Percentiles rank a stretch among this genome's conserved stretches.
phyloP scores from a whole-genome alignment of 2,113 vertebrate genomes.

The Passer montanus region DNA sequence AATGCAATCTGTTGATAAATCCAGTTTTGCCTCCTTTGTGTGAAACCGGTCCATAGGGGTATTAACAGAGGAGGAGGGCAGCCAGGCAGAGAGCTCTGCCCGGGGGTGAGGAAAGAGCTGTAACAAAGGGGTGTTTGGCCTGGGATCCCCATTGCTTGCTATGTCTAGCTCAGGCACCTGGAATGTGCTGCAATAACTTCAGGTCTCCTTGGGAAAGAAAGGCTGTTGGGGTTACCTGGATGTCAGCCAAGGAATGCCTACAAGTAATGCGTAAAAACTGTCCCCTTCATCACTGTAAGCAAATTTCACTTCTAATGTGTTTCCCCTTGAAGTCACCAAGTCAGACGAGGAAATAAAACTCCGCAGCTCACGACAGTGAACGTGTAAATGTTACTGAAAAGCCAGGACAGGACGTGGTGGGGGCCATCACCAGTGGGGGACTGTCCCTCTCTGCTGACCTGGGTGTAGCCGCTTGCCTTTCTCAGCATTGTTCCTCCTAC shows the following conservation, averaged over 20 bases:
- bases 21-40: accelerated
- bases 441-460: slow-evolving; percentile 19
- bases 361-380: accelerated
- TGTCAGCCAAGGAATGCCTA: neutral
- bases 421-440: neutral
- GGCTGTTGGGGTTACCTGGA: neutral
- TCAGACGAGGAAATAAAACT: neutral
- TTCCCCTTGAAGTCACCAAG: neutral
- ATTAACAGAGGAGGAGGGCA: neutral
- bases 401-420: neutral
- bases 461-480: slow-evolving; percentile 49
- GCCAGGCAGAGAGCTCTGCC: neutral
- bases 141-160: neutral
- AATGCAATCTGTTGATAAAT: neutral
- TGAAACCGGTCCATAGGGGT: neutral
- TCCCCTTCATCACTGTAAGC: neutral
- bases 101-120: accelerated
- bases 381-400: neutral
- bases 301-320: neutral
- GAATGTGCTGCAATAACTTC: neutral
- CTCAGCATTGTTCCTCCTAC: slow-evolving; percentile 71
- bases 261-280: neutral
- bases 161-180: neutral
- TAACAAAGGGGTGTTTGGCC: neutral
- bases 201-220: neutral